A percentile compares a stretch with the other conserved stretches of the same genome.
phyloP scores from a whole-genome alignment of 2,797 vertebrate species.

The Mionectes olivaceus region DNA sequence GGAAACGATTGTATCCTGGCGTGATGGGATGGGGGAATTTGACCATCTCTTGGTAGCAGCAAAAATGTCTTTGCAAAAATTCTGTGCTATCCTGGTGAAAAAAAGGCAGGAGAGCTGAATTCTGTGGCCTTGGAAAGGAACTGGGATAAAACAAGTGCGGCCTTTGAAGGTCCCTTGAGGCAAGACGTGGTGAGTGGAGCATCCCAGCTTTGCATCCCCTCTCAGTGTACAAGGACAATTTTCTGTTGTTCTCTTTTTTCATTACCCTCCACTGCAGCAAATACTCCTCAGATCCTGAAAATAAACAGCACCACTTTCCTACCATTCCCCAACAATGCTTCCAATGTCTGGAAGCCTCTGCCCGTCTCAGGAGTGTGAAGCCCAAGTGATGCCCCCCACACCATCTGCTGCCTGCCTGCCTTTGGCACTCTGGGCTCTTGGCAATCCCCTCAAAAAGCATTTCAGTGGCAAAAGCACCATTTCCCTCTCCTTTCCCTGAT shows the following conservation, averaged over 20 bases:
- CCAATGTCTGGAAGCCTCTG: neutral
- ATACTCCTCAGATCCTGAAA: neutral
- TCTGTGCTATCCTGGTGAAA: neutral
- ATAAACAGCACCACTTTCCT: neutral
- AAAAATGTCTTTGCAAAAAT: neutral
- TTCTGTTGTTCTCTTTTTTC: neutral
- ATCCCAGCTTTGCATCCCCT: fast-evolving
- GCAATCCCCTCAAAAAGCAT: neutral
- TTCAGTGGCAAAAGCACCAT: neutral
- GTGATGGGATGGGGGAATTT: neutral
- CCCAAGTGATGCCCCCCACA: neutral
- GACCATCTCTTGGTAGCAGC: neutral
- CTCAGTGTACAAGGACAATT: neutral
- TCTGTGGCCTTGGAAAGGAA: neutral
- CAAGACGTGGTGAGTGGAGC: neutral
- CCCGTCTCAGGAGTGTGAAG: neutral
- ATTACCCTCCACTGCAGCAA: neutral
- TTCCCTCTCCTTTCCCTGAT: neutral
- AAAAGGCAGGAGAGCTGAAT: neutral
- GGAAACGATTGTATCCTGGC: neutral
- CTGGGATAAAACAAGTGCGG: neutral
- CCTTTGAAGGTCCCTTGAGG: neutral
- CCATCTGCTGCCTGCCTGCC: conserved; percentile 51
- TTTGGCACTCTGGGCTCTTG: neutral
- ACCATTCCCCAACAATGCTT: neutral